Percentiles rank a stretch among this genome's conserved stretches.
Conservation (phyloP, 2,888 invertebrate genomes). For the Lepidocyrtoides sp. region DNA sequence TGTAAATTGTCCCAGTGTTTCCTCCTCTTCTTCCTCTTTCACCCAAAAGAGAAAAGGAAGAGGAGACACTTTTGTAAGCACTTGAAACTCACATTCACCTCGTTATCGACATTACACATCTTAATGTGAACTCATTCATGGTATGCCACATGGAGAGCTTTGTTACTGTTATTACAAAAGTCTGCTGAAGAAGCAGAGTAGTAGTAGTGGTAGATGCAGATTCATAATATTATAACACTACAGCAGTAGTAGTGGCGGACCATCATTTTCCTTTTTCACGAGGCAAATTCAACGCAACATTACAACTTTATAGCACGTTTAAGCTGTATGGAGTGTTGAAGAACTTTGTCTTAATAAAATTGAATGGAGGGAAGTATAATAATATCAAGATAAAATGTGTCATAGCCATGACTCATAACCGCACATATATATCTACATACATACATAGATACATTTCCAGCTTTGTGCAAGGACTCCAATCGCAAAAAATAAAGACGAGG, state of each 20-base stretch:
- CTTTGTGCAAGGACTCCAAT: background rate
- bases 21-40: background rate
- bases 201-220: background rate
- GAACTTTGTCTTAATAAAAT: background rate
- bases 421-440: background rate
- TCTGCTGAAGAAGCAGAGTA: background rate
- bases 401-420: background rate
- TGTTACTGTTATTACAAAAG: slow-evolving; percentile 28
- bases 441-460: background rate
- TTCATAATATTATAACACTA: background rate
- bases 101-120: slow-evolving; percentile 57
- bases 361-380: background rate
- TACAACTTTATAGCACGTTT: slow-evolving; percentile 5
- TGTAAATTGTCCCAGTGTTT: background rate
- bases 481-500: background rate
- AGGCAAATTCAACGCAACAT: background rate
- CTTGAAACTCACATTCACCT: slow-evolving; percentile 52
- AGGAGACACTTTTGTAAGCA: background rate
- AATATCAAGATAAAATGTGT: slow-evolving; percentile 17
- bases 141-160: slow-evolving; percentile 43
- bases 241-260: background rate
- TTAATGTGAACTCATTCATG: slow-evolving; percentile 43
- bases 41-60: background rate
- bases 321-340: background rate
- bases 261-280: background rate